Evolutionary conservation across 53 echinoderm and acorn worm species (phyloP).

Genomic region (Echinarachnius parma): DNA sequence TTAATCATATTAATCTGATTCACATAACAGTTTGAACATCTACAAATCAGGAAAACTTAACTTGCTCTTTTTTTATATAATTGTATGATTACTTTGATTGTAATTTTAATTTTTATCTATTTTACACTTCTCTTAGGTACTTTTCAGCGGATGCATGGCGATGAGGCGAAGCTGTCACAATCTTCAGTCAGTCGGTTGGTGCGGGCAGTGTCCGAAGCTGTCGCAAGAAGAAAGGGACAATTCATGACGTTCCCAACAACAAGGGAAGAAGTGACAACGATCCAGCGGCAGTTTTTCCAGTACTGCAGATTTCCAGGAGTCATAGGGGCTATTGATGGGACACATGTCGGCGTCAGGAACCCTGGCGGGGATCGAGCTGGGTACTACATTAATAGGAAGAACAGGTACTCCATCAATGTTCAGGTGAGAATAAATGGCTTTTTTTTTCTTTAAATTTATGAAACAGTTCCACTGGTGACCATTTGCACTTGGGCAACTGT

Average conservation of each 20-base stretch:
- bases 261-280: neutral
- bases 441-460: neutral
- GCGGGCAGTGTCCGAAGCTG: neutral
- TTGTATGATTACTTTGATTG: no score
- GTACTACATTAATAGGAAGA: neutral
- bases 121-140: neutral
- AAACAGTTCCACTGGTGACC: neutral
- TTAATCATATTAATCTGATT: no score
- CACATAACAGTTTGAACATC: no score
- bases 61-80: no score
- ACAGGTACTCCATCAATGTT: neutral
- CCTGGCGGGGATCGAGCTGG: neutral
- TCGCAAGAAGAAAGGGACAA: no score
- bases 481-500: neutral
- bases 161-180: neutral
- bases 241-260: neutral
- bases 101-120: no score
- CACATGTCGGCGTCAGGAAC: neutral
- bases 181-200: neutral
- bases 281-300: slow-evolving; percentile 1
- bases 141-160: slow-evolving; percentile 3
- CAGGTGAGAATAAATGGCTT: neutral
- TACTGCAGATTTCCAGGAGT: slow-evolving; percentile 4
- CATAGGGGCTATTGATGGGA: neutral
- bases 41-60: no score